Evolutionary conservation across 2,797 vertebrate species (phyloP).

Genomic region (Lacerta viridis): DNA sequence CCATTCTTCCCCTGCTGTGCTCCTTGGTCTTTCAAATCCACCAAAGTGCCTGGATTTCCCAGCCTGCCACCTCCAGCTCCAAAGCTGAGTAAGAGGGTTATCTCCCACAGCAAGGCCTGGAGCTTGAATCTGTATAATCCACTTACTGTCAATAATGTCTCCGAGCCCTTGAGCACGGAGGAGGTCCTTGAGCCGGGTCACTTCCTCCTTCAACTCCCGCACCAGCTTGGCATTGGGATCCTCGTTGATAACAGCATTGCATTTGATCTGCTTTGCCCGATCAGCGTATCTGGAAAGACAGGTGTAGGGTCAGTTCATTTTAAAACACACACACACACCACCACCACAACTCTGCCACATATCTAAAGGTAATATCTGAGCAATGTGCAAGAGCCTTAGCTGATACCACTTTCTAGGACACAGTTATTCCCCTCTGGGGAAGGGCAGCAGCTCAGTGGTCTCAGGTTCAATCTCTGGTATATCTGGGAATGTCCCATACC

Average conservation of each 20-base stretch:
- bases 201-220: slow-evolving; percentile 97
- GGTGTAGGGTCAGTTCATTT: slow-evolving; percentile 15
- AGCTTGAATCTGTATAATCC: slow-evolving; percentile 50
- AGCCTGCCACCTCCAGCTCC: neutral
- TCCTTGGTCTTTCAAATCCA: neutral
- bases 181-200: slow-evolving; percentile 93
- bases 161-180: slow-evolving; percentile 96
- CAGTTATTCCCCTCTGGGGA: too few species aligned
- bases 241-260: slow-evolving; percentile 98
- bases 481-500: too few species aligned
- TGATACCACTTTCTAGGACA: neutral
- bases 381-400: neutral
- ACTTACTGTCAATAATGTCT: slow-evolving; percentile 99
- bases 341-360: neutral
- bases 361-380: neutral
- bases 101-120: slow-evolving; percentile 16
- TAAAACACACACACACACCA: neutral
- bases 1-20: neutral
- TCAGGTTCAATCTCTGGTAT: too few species aligned
- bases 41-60: neutral
- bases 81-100: slow-evolving; percentile 28
- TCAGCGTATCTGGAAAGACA: slow-evolving; percentile 90
- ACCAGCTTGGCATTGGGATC: slow-evolving; percentile 98
- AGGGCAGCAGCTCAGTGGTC: too few species aligned
- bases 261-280: slow-evolving; percentile 98